Evolutionary conservation across 2,797 vertebrate species (phyloP).

Genomic region (Phaenicophaeus curvirostris): DNA sequence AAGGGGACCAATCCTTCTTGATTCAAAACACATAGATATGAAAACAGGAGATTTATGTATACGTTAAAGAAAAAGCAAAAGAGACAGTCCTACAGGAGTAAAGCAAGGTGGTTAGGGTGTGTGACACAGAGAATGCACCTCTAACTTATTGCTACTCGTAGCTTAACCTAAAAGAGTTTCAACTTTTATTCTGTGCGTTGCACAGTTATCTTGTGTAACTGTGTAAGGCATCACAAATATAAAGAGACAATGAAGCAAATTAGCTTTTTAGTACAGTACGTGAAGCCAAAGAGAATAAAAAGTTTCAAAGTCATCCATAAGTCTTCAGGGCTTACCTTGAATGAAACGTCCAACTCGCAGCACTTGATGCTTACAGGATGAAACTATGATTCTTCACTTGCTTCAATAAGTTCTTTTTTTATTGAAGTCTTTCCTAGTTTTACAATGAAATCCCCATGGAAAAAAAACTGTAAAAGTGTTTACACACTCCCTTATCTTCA

Average conservation of each 20-base stretch:
- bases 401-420: neutral
- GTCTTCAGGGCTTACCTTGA: neutral
- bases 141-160: neutral
- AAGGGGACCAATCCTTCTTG: neutral
- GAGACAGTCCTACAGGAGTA: neutral
- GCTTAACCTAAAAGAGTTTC: neutral
- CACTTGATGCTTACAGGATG: neutral
- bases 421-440: neutral
- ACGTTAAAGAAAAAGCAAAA: neutral
- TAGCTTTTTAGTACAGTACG: neutral
- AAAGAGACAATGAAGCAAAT: neutral
- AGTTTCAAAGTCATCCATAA: neutral
- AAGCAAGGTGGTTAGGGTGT: neutral
- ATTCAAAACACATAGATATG: neutral
- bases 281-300: neutral
- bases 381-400: neutral
- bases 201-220: neutral
- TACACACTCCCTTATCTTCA: neutral
- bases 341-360: neutral
- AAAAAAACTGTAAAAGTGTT: neutral
- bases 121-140: neutral
- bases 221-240: neutral
- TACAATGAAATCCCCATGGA: neutral
- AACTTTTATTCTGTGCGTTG: neutral
- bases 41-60: neutral